phyloP scores from a whole-genome alignment of 1,140 invertebrate species.

The Platorchestia sp. region DNA sequence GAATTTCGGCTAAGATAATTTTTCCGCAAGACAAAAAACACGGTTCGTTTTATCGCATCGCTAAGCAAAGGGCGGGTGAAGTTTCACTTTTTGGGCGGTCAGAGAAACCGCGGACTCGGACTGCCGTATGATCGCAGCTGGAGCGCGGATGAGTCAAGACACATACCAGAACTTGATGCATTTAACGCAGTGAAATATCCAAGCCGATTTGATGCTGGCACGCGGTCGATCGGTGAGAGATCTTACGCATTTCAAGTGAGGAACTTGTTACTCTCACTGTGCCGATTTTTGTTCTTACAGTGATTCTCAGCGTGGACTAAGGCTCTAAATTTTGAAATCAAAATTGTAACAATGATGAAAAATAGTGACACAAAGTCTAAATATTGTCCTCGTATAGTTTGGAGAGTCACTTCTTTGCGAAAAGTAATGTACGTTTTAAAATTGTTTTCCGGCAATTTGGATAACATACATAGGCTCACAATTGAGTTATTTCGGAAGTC shows the following conservation, averaged over 20 bases:
- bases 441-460: too few species aligned
- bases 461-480: too few species aligned
- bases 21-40: background rate
- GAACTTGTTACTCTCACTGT: background rate
- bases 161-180: background rate
- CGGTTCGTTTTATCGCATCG: background rate
- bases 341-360: too few species aligned
- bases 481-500: too few species aligned
- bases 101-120: background rate
- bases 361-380: too few species aligned
- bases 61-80: background rate
- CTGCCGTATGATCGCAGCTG: background rate
- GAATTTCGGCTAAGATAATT: background rate
- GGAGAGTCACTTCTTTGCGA: too few species aligned
- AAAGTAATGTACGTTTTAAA: too few species aligned
- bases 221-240: background rate
- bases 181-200: background rate
- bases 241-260: background rate
- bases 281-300: background rate
- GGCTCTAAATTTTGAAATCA: background rate
- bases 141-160: background rate
- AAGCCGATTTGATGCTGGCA: background rate
- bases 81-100: background rate
- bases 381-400: too few species aligned
- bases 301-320: background rate